Percentiles rank a stretch among this genome's conserved stretches.
These are phyloP conservation scores for Lates japonicus DNA, from an alignment of 2,797 vertebrate genomes.

Conservation along the genomic window DNA sequence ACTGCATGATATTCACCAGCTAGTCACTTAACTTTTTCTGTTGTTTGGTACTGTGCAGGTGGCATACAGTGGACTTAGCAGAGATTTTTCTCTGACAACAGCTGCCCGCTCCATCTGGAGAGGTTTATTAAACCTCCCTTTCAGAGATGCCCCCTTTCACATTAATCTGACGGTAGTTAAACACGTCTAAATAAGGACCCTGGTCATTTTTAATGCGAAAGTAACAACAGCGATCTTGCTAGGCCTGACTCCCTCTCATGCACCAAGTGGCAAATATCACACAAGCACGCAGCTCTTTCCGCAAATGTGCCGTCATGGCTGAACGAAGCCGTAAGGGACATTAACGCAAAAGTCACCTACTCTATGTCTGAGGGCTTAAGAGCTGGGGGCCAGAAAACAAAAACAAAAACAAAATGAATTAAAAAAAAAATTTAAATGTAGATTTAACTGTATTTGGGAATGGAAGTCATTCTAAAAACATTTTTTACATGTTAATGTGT, in stretches of 20 bases:
- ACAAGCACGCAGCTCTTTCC: neutral
- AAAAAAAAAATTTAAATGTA: conserved; percentile 1
- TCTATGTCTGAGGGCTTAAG: neutral
- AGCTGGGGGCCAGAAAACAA: conserved; percentile 1
- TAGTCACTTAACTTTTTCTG: no score
- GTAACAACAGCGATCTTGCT: neutral
- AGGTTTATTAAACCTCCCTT: neutral
- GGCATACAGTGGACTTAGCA: neutral
- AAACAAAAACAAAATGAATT: neutral
- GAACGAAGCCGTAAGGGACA: neutral
- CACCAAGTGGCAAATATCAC: neutral
- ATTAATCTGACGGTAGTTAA: neutral
- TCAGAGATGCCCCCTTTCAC: neutral
- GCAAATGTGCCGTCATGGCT: neutral
- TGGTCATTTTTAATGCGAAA: neutral
- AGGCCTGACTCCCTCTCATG: neutral
- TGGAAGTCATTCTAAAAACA: neutral
- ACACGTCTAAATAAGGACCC: neutral
- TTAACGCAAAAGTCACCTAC: neutral
- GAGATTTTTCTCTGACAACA: neutral
- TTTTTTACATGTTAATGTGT: neutral
- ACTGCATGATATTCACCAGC: no score
- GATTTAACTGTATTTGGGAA: neutral
- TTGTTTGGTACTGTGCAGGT: neutral
- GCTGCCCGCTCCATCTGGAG: neutral